A percentile compares a stretch with the other conserved stretches of the same genome.
Evolutionary conservation across 92 coral and sea anemone species (phyloP).

Genomic region (Porites divaricata): DNA sequence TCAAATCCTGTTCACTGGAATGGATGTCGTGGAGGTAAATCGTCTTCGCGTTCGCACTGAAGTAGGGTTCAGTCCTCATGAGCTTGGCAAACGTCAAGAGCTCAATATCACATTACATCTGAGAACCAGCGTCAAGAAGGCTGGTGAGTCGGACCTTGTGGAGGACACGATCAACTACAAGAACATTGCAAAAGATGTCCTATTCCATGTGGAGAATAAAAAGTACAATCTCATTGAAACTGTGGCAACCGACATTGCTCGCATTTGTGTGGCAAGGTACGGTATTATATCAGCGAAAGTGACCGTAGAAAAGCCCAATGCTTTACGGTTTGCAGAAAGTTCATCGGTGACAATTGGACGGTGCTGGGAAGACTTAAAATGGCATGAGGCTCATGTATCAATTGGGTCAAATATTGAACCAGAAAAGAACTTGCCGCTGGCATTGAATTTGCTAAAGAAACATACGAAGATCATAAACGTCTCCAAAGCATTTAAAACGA

Average conservation of each 20-base stretch:
- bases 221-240: constrained; percentile 74
- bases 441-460: constrained; percentile 47
- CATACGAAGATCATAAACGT: constrained; percentile 34
- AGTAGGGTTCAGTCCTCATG: constrained; percentile 73
- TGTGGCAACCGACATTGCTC: constrained; percentile 78
- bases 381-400: constrained; percentile 58
- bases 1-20: too few relatives aligned
- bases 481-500: constrained; percentile 65
- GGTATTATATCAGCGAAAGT: constrained; percentile 59
- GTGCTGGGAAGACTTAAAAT: constrained; percentile 64
- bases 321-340: constrained; percentile 60
- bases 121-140: constrained; percentile 39
- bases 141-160: constrained; percentile 69
- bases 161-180: constrained; percentile 59
- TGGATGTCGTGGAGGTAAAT: constrained; percentile 23
- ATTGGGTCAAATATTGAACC: constrained; percentile 76
- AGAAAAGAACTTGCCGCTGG: constrained; percentile 46
- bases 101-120: constrained; percentile 52
- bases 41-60: constrained; percentile 69
- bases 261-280: constrained; percentile 71
- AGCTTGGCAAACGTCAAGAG: constrained; percentile 70
- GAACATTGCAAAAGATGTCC: constrained; percentile 58
- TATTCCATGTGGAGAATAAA: constrained; percentile 69
- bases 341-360: constrained; percentile 68
- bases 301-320: constrained; percentile 62